phyloP scores from a whole-genome alignment of 2,888 invertebrate species.

The Ceraclea dissimilis region DNA sequence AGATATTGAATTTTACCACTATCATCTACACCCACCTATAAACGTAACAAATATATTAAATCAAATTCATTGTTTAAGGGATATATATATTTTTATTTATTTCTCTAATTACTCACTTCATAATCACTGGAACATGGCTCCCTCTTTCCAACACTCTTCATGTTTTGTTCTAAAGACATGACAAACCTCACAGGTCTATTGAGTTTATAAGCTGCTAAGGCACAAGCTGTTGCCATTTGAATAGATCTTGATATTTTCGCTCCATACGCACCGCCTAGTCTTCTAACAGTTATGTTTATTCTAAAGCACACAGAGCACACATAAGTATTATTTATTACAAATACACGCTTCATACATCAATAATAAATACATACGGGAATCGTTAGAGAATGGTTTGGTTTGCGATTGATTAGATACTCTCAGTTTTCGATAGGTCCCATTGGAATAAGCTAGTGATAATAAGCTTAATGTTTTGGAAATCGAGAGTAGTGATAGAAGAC shows the following conservation, averaged over 20 bases:
- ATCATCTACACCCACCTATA: slow-evolving; percentile 48
- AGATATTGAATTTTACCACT: slow-evolving; percentile 51
- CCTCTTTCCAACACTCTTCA: slow-evolving; percentile 54
- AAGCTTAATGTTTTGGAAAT: too few species aligned
- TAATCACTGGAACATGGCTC: slow-evolving; percentile 43
- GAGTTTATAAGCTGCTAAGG: slow-evolving; percentile 56
- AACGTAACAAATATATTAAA: neutral
- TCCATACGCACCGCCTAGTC: slow-evolving; percentile 78
- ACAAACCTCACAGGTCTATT: slow-evolving; percentile 55
- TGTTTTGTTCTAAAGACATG: slow-evolving; percentile 57
- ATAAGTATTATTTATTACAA: too few species aligned
- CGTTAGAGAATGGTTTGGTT: too few species aligned
- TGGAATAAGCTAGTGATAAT: too few species aligned
- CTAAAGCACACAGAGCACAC: slow-evolving; percentile 38
- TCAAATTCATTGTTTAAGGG: too few species aligned
- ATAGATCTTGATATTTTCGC: slow-evolving; percentile 61
- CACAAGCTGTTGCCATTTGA: slow-evolving; percentile 55
- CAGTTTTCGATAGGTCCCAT: too few species aligned
- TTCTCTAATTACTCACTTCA: slow-evolving; percentile 35
- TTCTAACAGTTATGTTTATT: slow-evolving; percentile 61
- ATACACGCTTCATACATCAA: too few species aligned
- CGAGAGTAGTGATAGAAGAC: too few species aligned
- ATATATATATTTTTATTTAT: too few species aligned
- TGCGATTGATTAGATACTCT: too few species aligned
- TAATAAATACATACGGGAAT: too few species aligned